Evolutionary conservation across 1,140 invertebrate genomes (phyloP).

Genomic region (Zaprionus taronus): DNA sequence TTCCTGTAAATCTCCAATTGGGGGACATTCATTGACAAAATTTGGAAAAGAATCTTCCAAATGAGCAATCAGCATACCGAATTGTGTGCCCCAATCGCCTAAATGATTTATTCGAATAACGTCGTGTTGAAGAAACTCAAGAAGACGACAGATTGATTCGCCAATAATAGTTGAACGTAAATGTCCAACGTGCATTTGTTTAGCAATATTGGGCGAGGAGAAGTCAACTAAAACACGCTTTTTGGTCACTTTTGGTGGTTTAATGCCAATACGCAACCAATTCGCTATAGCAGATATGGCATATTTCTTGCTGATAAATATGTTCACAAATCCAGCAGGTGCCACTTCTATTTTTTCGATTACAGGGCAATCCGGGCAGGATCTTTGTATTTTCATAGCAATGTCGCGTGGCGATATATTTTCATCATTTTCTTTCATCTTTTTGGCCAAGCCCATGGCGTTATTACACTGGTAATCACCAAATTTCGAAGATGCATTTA

Average conservation of each 20-base stretch:
- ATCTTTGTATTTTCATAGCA: conserved; percentile 91
- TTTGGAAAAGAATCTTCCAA: conserved; percentile 97
- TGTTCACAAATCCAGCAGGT: conserved; percentile 98
- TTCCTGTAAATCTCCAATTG: conserved; percentile 96
- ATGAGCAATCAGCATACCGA: conserved; percentile 99
- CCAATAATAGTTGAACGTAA: conserved; percentile 98
- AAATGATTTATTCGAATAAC: conserved; percentile 98
- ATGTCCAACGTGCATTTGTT: conserved; percentile 99
- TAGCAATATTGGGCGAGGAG: conserved; percentile 99
- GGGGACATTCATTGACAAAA: conserved; percentile 93
- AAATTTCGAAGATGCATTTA: conserved; percentile 91
- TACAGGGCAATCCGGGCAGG: conserved; percentile 88
- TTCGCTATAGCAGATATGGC: conserved; percentile 87
- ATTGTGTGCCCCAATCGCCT: conserved; percentile 99
- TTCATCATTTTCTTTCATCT: conserved; percentile 87
- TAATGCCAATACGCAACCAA: conserved; percentile 90
- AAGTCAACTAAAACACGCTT: conserved; percentile 96
- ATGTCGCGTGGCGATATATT: conserved; percentile 89
- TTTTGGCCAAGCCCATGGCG: conserved; percentile 94
- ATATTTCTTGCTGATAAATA: conserved; percentile 91
- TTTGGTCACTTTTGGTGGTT: conserved; percentile 88
- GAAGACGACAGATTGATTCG: conserved; percentile 94
- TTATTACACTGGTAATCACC: conserved; percentile 99
- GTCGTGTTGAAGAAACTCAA: conserved; percentile 97
- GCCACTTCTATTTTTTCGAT: conserved; percentile 93